phyloP scores from a whole-genome alignment of 2,888 invertebrate species.

The Gastracanthus pulcherrimus region DNA sequence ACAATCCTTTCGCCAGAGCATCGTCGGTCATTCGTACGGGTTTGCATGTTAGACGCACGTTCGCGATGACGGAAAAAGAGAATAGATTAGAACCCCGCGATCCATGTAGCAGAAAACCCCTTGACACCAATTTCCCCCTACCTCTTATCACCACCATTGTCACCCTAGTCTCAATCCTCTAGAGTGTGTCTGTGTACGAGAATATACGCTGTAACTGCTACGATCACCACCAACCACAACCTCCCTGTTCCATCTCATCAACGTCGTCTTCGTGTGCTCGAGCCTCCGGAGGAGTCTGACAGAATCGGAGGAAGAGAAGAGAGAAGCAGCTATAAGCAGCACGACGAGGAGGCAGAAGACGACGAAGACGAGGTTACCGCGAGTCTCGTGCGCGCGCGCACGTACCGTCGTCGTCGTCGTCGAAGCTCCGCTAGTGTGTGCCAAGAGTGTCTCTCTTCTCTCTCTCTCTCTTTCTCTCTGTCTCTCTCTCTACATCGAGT shows the following conservation, averaged over 20 bases:
- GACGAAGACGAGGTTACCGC: not conserved
- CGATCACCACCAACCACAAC: no score
- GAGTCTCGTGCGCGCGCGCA: not conserved
- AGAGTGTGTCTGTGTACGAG: not conserved
- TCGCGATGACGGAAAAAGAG: constrained; percentile 23
- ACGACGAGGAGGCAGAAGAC: not conserved
- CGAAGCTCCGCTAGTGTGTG: not conserved
- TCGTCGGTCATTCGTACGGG: not conserved
- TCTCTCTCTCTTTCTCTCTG: constrained; percentile 6
- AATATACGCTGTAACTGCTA: no score
- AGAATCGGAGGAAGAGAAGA: no score
- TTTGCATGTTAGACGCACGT: not conserved
- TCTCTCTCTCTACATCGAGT: not conserved
- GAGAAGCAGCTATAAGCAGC: not conserved
- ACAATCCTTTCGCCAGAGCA: not conserved
- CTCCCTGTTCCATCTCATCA: no score
- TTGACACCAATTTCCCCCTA: no score
- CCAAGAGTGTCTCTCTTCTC: no score
- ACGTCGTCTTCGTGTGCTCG: no score
- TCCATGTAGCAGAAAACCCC: no score
- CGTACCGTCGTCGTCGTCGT: not conserved
- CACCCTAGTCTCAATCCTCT: not conserved
- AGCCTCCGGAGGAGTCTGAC: no score
- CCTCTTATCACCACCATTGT: no score
- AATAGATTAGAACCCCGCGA: no score